These are phyloP conservation scores for Otolemur crassicaudatus DNA, from an alignment of 2,797 vertebrate species.

Conservation along the genomic window DNA sequence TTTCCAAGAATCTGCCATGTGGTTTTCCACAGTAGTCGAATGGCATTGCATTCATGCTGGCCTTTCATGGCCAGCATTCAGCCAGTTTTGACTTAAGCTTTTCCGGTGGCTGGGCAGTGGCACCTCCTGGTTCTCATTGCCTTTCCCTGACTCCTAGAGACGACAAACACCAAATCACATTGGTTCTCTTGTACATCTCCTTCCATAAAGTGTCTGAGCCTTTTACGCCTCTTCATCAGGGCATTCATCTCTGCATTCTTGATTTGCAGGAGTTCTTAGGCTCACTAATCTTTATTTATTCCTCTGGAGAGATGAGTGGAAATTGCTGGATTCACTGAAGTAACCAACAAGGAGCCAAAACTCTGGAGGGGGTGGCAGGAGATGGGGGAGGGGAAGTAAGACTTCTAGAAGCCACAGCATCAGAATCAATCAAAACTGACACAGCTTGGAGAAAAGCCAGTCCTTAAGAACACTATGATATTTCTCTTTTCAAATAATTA, in stretches of 20 bases:
- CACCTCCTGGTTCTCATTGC: background rate
- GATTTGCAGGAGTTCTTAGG: background rate
- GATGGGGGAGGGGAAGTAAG: background rate
- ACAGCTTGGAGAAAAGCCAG: background rate
- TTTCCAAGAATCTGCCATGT: background rate
- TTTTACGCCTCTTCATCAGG: no score
- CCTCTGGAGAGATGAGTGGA: background rate
- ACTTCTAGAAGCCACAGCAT: background rate
- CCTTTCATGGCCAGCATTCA: rapidly evolving
- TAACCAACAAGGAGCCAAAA: background rate
- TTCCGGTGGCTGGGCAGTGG: background rate
- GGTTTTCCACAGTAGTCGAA: rapidly evolving
- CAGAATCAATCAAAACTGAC: slow-evolving; percentile 19
- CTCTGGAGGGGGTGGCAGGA: background rate
- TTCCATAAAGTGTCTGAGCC: background rate
- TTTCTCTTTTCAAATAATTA: slow-evolving; percentile 75
- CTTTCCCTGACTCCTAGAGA: background rate
- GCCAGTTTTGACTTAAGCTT: background rate
- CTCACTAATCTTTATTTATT: background rate
- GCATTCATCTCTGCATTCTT: background rate
- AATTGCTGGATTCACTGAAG: background rate
- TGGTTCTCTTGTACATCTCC: rapidly evolving
- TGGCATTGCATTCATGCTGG: rapidly evolving
- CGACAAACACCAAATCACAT: background rate
- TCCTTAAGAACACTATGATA: background rate